Evolutionary conservation across 35 echinoderm and acorn worm genomes (phyloP), one percentile per base, ranked within the genome.

Genomic region (Ophioderma brevispina): DNA sequence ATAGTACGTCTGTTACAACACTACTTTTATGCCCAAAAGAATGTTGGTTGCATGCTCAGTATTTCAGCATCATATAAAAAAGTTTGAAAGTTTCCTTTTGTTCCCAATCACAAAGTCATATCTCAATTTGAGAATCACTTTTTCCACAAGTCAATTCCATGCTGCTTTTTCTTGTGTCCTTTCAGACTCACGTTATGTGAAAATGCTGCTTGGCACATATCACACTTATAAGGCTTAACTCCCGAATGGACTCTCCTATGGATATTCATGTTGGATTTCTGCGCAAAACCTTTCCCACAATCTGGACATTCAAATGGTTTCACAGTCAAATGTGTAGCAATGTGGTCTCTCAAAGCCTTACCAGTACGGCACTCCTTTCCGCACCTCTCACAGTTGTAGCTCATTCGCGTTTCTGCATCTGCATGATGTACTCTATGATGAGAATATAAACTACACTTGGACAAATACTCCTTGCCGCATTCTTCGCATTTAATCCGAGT

Each of bases 121-220:
- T 46, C 41, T 8, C 41, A 4, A 17, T 46, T 46, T 46, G 70
- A 86, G 31, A 76, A 36, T 0, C 39, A 82, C 70, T 86, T 85
- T 43, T 92, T 38, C 95, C 95, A 97, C 56, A 90, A 75, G 37
- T 97, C 95, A 38, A 97, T 88, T 13, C 92, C 92, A 77, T 97
- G 95, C 56, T 84, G 55, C 46, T 86, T 87, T 86, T 94, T 97
- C 38, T 94, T 84, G 55, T 97, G 95, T 39, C 82, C 94, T 80
- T 97, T 97, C 63, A 97, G 40, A 37, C 95, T 97, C 59, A 97
- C 92, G 39, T 97, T 97, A 80, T 97, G 95, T 43, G 88, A 94
- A 50, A 91, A 97, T 2, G 95, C 91, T n/a, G 82, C 43, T 18
- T 76, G 41, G 92, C 95, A 97, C 46, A 93, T 86, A 39, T 97